These are phyloP conservation scores for Empidonax traillii DNA, from an alignment of 2,113 vertebrate species.

Conservation along the genomic window DNA sequence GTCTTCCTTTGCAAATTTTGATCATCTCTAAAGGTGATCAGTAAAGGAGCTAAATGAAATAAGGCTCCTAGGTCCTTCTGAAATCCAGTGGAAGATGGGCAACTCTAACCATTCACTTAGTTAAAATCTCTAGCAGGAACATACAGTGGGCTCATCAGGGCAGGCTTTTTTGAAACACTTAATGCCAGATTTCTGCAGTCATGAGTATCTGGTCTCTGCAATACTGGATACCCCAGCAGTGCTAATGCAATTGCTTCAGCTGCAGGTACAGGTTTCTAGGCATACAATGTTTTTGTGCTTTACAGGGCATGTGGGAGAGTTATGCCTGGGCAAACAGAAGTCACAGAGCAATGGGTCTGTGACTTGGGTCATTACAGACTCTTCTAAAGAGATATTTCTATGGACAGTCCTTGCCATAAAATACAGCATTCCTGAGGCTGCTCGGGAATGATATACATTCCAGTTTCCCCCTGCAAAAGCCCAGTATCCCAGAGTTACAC, in stretches of 20 bases:
- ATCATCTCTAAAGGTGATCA: not conserved
- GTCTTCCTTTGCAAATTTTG: not conserved
- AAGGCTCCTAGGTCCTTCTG: not conserved
- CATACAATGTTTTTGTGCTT: not conserved
- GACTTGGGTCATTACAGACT: accelerated
- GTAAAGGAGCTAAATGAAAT: not conserved
- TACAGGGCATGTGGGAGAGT: not conserved
- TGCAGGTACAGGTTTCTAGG: not conserved
- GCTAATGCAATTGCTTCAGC: not conserved
- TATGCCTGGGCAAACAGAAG: not conserved
- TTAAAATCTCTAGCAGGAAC: not conserved
- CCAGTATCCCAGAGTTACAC: not conserved
- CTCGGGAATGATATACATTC: not conserved
- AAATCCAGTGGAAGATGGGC: not conserved
- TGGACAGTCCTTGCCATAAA: not conserved
- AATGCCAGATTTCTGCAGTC: not conserved
- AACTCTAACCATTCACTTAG: not conserved
- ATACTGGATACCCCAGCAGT: not conserved
- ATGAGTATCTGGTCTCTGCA: not conserved
- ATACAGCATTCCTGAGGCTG: not conserved
- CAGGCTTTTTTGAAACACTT: not conserved
- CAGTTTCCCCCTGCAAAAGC: not conserved
- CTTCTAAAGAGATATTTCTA: not conserved
- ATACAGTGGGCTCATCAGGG: not conserved
- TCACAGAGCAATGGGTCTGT: not conserved